Evolutionary conservation across 2,888 invertebrate genomes (phyloP).

Genomic region (Timandra comae): DNA sequence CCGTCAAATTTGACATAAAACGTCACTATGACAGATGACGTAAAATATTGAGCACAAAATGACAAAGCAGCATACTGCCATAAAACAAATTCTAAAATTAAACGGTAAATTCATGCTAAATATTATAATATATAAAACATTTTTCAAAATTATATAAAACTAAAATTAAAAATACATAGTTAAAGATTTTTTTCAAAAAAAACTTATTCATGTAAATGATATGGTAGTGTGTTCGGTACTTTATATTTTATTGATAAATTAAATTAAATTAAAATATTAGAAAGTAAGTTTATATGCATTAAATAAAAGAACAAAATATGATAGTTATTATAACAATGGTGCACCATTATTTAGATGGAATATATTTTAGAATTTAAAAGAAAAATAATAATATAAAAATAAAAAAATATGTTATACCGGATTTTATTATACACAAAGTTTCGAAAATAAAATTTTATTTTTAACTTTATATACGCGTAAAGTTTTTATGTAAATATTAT

Average conservation of each 20-base stretch:
- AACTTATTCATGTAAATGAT: conserved; percentile 46
- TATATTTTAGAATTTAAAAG: conserved; percentile 38
- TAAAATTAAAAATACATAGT: too few relatives aligned
- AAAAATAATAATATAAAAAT: conserved; percentile 28
- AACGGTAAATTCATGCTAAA: conserved; percentile 22
- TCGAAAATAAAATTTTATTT: conserved; percentile 48
- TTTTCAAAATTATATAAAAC: conserved; percentile 22
- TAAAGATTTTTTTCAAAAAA: too few relatives aligned
- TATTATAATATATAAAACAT: conserved; percentile 14
- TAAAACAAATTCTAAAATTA: conserved; percentile 17
- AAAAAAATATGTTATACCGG: conserved; percentile 39
- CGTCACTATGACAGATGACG: conserved; percentile 1
- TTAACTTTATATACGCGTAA: conserved; percentile 32
- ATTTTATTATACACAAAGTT: conserved; percentile 25
- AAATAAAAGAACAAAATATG: conserved; percentile 52
- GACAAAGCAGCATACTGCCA: conserved; percentile 16
- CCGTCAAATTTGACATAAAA: conserved; percentile 2
- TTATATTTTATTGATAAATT: conserved; percentile 37
- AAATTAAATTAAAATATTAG: conserved; percentile 31
- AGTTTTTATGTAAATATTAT: conserved; percentile 64
- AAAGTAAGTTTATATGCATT: conserved; percentile 28
- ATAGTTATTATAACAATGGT: conserved; percentile 63
- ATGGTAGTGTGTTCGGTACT: conserved; percentile 38
- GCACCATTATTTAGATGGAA: conserved; percentile 62
- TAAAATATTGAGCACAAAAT: too few relatives aligned